Evolutionary conservation across 2,888 invertebrate species (phyloP), one percentile per base, ranked within the genome.

Genomic region (Patella pellucida): DNA sequence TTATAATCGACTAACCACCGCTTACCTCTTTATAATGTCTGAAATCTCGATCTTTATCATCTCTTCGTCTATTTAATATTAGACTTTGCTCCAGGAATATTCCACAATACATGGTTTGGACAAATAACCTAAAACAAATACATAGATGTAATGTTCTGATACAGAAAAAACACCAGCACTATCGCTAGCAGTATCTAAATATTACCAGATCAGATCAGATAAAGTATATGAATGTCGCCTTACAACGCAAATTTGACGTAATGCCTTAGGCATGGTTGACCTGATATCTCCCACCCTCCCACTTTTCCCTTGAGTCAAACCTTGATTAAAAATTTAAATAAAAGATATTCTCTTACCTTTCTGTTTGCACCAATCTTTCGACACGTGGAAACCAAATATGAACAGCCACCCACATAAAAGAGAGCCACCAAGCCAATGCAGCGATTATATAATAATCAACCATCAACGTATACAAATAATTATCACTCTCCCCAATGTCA

Each of bases 31-130:
- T 81, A 16, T 82, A 84, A 23, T 72, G 75, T 3, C 79, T 73
- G n/a, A 79, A 69, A 67, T 83, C 81, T 69, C 84, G 76, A 74
- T 88, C 86, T 87, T 96, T 95, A 89, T 97, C 97, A 87, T 98
- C 96, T 78, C 97, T 93, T 86, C 96, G 87, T 82, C 98, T 92
- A 90, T 99, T 99, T 83, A 99, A 92, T 3, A 96, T 96, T 93
- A 99, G 94, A 16, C 97, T 97, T 91, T 98, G 98, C 91, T 99
- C 99, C 82, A 98, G 95, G 54, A 99, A 92, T 31, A 97, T 91
- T 0, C 95, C 95, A 86, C 95, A 95, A 92, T 98, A 99, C 95
- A 98, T 96, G 0, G 98, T 98, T 19, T 95, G 93, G 0, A 98
- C 96, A 88, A 97, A 99, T 74, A 99, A 92, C 70, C 92, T 91